Evolutionary conservation across 2,797 vertebrate genomes (phyloP).

Genomic region (Mormyrus proboscirostris): DNA sequence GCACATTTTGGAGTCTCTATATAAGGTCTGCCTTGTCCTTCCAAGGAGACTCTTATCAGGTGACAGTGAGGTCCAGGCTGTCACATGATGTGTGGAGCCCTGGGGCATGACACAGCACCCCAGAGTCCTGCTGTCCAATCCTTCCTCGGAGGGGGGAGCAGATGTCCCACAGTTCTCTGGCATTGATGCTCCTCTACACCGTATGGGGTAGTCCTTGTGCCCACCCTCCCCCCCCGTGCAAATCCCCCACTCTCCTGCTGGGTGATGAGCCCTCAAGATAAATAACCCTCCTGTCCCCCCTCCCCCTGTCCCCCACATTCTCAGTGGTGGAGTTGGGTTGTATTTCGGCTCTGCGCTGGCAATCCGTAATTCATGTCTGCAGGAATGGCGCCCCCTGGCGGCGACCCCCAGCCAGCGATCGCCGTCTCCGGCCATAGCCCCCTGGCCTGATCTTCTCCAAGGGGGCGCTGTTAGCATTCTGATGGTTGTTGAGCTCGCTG

Average conservation of each 20-base stretch:
- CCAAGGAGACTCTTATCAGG: slow-evolving; percentile 42
- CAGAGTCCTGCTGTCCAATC: neutral
- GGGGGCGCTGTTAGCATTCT: slow-evolving; percentile 69
- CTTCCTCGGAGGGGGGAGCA: slow-evolving; percentile 50
- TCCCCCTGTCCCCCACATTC: slow-evolving; percentile 32
- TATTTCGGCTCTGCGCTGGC: neutral
- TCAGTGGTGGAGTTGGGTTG: neutral
- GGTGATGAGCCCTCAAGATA: neutral
- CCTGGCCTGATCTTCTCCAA: slow-evolving; percentile 73
- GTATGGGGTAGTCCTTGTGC: slow-evolving; percentile 12
- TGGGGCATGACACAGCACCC: neutral
- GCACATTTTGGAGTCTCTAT: slow-evolving; percentile 48
- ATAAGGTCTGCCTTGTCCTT: slow-evolving; percentile 46
- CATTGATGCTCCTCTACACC: slow-evolving; percentile 36
- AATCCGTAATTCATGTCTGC: neutral
- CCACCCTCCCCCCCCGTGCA: slow-evolving; percentile 47
- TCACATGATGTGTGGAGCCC: slow-evolving; percentile 39
- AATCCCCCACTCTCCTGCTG: slow-evolving; percentile 34
- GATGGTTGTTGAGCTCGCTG: slow-evolving; percentile 72
- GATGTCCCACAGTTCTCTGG: slow-evolving; percentile 45
- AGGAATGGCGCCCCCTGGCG: slow-evolving; percentile 39
- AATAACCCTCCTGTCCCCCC: slow-evolving; percentile 10
- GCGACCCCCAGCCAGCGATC: slow-evolving; percentile 55
- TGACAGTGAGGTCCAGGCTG: slow-evolving; percentile 50
- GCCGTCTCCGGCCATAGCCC: slow-evolving; percentile 84